phyloP scores from a whole-genome alignment of 2,797 vertebrate genomes.

The Graptemys geographica region DNA sequence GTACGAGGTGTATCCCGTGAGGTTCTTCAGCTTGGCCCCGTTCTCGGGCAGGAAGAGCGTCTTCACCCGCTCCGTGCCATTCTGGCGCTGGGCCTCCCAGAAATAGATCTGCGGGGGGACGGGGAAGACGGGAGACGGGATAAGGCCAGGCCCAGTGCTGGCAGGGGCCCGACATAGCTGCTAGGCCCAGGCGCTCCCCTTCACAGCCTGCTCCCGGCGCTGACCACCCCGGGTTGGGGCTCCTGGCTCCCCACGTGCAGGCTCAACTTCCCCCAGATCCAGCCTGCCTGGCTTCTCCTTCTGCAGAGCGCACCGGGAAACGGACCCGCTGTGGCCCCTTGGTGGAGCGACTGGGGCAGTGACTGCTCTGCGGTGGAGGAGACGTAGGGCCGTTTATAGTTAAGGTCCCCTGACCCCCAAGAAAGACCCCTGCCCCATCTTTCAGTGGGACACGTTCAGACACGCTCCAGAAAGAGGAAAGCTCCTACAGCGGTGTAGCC shows the following conservation, averaged over 20 bases:
- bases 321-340: too few species aligned
- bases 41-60: slow-evolving; percentile 94
- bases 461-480: rapidly evolving
- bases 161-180: rapidly evolving
- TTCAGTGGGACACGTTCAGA: not conserved
- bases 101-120: slow-evolving; percentile 88
- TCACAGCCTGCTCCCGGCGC: not conserved
- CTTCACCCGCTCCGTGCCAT: slow-evolving; percentile 88
- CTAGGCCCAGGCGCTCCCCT: rapidly evolving
- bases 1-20: slow-evolving; percentile 96
- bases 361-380: not conserved
- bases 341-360: not conserved
- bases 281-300: too few species aligned
- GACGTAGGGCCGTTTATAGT: not conserved
- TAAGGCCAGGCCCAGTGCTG: not conserved
- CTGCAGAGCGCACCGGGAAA: not conserved
- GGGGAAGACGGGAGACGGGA: rapidly evolving
- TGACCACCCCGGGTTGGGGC: too few species aligned
- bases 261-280: not conserved
- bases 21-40: slow-evolving; percentile 93
- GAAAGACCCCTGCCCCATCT: not conserved
- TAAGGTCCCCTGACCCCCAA: not conserved
- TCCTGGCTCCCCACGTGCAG: too few species aligned
- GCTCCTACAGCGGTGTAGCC: too few species aligned
- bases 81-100: slow-evolving; percentile 92